phyloP scores from a whole-genome alignment of 2,797 vertebrate species.

The Galagoides demidoff region DNA sequence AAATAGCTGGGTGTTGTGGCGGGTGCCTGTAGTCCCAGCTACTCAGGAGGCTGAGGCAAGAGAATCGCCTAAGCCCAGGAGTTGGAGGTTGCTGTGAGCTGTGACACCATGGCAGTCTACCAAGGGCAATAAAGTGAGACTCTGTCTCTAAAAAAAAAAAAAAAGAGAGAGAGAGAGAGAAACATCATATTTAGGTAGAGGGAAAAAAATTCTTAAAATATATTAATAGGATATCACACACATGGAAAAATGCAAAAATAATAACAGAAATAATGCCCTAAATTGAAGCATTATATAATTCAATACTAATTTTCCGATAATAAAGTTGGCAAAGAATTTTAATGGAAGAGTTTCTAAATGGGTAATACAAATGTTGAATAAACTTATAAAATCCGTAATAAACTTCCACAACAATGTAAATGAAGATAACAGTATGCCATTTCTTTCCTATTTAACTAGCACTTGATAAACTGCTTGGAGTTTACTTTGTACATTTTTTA shows the following conservation, averaged over 20 bases:
- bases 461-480: background rate
- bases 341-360: background rate
- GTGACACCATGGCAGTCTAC: too few relatives aligned
- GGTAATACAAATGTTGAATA: background rate
- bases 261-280: background rate
- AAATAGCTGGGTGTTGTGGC: too few relatives aligned
- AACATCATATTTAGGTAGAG: background rate
- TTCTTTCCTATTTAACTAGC: background rate
- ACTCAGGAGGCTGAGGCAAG: too few relatives aligned
- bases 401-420: constrained; percentile 1
- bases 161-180: background rate
- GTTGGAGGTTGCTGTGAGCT: too few relatives aligned
- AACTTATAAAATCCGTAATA: background rate
- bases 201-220: background rate
- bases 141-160: too few relatives aligned
- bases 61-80: too few relatives aligned
- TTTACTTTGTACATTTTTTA: background rate
- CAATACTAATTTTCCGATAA: background rate
- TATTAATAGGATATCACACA: constrained; percentile 1
- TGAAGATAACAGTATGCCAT: background rate
- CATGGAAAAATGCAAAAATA: constrained; percentile 4
- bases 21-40: too few relatives aligned
- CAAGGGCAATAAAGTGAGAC: too few relatives aligned
- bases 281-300: constrained; percentile 22
- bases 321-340: background rate